phyloP scores from a whole-genome alignment of 2,797 vertebrate species.

The Crocidura indochinensis region DNA sequence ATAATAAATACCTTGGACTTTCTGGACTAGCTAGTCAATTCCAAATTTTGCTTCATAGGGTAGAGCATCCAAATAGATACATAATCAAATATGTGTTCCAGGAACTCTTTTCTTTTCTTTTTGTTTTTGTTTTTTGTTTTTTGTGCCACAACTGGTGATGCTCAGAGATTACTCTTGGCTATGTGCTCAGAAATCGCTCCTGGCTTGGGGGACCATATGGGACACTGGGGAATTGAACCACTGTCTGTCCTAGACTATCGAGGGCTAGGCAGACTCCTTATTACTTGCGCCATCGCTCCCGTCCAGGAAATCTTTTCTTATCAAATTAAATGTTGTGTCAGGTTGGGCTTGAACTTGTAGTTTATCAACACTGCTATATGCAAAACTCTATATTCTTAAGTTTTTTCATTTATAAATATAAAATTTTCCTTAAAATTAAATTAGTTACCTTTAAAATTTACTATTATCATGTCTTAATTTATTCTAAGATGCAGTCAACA shows the following conservation, averaged over 20 bases:
- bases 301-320: conserved; percentile 45
- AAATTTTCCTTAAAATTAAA: conserved; percentile 42
- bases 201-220: no score
- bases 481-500: not conserved
- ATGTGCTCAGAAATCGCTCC: no score
- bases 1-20: conserved; percentile 34
- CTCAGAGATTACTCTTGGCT: no score
- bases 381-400: not conserved
- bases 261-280: no score
- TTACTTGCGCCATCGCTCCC: no score
- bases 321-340: not conserved
- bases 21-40: not conserved
- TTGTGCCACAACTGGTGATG: no score
- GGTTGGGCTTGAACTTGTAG: not conserved
- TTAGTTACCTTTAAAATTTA: conserved; percentile 14
- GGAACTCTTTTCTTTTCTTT: conserved; percentile 22
- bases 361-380: not conserved
- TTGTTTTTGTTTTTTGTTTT: no score
- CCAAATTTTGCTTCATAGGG: not conserved
- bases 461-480: not conserved
- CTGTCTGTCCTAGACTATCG: no score
- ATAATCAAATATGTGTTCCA: conserved; percentile 13
- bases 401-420: conserved; percentile 1
- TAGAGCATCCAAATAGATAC: not conserved
- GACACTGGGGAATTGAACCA: no score